These are phyloP conservation scores for Listronotus bonariensis DNA, from an alignment of 1,140 invertebrate species.

Conservation along the genomic window DNA sequence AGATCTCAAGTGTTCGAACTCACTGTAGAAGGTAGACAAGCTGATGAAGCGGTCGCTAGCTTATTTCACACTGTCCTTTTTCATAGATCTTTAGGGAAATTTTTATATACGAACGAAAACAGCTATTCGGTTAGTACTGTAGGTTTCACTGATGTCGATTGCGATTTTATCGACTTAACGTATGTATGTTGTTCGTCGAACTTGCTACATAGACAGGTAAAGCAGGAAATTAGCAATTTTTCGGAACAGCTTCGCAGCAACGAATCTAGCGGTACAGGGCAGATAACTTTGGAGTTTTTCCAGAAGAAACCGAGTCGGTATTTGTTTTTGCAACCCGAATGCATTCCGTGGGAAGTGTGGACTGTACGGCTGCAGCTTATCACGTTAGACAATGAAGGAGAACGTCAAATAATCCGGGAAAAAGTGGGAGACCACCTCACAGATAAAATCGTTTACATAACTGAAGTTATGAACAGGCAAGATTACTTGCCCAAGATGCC, in stretches of 20 bases:
- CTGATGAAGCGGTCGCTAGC: slow-evolving; percentile 91
- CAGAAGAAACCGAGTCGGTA: slow-evolving; percentile 87
- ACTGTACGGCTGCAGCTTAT: slow-evolving; percentile 88
- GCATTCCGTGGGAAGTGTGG: slow-evolving; percentile 97
- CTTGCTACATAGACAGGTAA: slow-evolving; percentile 73
- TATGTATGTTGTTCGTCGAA: slow-evolving; percentile 92
- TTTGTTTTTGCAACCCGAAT: slow-evolving; percentile 82
- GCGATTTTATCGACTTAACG: slow-evolving; percentile 96
- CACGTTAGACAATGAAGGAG: slow-evolving; percentile 83
- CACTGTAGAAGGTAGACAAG: slow-evolving; percentile 88
- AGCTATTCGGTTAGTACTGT: slow-evolving; percentile 94
- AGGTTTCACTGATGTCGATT: slow-evolving; percentile 94
- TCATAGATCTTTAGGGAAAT: slow-evolving; percentile 93
- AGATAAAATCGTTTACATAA: slow-evolving; percentile 92
- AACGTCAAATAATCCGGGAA: slow-evolving; percentile 84
- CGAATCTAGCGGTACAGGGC: slow-evolving; percentile 72
- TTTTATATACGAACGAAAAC: slow-evolving; percentile 90
- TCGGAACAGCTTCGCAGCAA: slow-evolving; percentile 82
- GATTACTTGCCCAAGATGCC: slow-evolving; percentile 97
- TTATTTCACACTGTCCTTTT: slow-evolving; percentile 96
- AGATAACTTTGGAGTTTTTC: slow-evolving; percentile 95
- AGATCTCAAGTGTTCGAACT: slow-evolving; percentile 86
- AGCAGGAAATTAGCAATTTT: slow-evolving; percentile 82
- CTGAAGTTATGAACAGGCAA: slow-evolving; percentile 92
- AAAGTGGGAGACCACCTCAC: slow-evolving; percentile 89